These are phyloP conservation scores for Axea sp. DNA, from an alignment of 2,888 invertebrate genomes.

Conservation along the genomic window DNA sequence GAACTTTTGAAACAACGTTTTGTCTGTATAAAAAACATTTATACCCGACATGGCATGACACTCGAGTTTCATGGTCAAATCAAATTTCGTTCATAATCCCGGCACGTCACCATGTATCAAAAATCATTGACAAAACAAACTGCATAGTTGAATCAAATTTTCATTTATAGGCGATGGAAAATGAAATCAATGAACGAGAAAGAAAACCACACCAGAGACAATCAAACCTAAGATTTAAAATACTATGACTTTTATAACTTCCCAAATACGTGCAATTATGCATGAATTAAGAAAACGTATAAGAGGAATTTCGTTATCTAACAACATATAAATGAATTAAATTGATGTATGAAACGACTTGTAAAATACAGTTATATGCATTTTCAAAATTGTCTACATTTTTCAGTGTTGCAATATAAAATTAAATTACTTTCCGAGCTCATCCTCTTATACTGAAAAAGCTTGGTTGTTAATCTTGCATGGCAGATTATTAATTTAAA, in stretches of 20 bases:
- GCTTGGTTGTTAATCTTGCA: too few relatives aligned
- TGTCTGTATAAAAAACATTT: constrained; percentile 9
- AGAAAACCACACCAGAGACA: constrained; percentile 28
- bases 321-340: too few relatives aligned
- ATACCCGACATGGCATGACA: not conserved
- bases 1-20: constrained; percentile 19
- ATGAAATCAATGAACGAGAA: constrained; percentile 15
- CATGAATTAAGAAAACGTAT: constrained; percentile 1
- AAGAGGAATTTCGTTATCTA: too few relatives aligned
- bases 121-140: constrained; percentile 5
- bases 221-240: constrained; percentile 23
- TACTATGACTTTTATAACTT: constrained; percentile 29
- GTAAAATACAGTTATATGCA: too few relatives aligned
- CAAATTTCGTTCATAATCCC: constrained; percentile 14
- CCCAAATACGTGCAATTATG: constrained; percentile 29
- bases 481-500: too few relatives aligned
- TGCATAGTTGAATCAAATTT: too few relatives aligned
- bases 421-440: too few relatives aligned
- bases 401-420: too few relatives aligned
- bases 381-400: too few relatives aligned
- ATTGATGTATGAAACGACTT: too few relatives aligned
- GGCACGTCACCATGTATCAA: not conserved
- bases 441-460: too few relatives aligned
- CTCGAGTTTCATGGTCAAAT: not conserved
- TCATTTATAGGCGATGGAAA: constrained; percentile 4